Base-by-base conservation (phyloP, 2,797 vertebrate species). In the Geotrypetes seraphini region DNA sequence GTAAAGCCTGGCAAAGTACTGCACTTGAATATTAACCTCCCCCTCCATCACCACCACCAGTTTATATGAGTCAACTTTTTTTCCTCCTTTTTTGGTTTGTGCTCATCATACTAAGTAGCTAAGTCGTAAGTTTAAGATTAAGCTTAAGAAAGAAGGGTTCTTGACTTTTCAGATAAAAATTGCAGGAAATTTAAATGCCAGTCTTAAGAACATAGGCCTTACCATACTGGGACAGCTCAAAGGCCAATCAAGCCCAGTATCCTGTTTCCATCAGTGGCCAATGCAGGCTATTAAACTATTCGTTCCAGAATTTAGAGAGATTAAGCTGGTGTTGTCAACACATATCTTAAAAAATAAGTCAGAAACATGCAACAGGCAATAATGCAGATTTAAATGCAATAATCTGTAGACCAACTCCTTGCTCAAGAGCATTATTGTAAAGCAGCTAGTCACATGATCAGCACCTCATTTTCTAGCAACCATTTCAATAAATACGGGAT, bases 401-500 rank as follows among this genome's bases (percentile, higher is more conserved):
- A n/a, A n/a, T n/a, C n/a, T n/a, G 60, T 29, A 45, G 33, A 26
- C 39, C 36, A 19, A 22, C 22, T 27, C 25, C 35, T 19, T 43
- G 19, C 30, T 69, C 24, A 20, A 34, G 36, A 63, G 33, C 18
- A 33, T 28, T 39, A 19, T 57, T 53, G 30, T 3, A 51, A 45
- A 70, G 45, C 12, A 51, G 12, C 25, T 53, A 33, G 16, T 47
- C 24, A 37, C 30, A 34, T 8, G 28, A 11, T 20, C 19, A n/a
- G n/a, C n/a, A 39, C 35, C 33, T 53, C 31, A 46, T 71, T 68
- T 56, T 56, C 37, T 33, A 53, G 33, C 22, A 56, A 65, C 46
- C 33, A 53, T 71, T 78, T 56, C 60, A 73, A 69, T 59, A 72
- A 70, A 71, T 62, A 69, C 21, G 62, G 60, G 44, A 53, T 70